Evolutionary conservation across 2,888 invertebrate genomes (phyloP).

Genomic region (Troides helena): DNA sequence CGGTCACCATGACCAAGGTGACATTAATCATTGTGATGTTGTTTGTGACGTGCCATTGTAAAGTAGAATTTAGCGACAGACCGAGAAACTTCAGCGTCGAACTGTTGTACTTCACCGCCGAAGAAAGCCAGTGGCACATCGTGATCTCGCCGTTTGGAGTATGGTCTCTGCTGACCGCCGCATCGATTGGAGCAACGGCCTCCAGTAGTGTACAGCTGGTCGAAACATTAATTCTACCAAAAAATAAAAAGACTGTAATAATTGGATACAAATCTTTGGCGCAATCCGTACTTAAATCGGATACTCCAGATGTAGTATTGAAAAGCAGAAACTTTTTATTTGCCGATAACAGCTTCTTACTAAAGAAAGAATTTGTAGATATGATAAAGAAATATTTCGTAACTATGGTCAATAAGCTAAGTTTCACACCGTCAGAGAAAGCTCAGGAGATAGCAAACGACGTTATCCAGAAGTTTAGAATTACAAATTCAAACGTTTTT

Average conservation of each 20-base stretch:
- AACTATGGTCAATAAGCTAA: constrained; percentile 52
- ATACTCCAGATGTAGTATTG: constrained; percentile 50
- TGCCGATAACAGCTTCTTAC: constrained; percentile 52
- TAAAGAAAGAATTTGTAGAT: constrained; percentile 40
- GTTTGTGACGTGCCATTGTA: constrained; percentile 47
- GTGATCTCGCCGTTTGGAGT: constrained; percentile 69
- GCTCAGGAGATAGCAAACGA: constrained; percentile 53
- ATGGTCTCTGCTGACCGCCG: constrained; percentile 65
- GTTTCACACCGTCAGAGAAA: constrained; percentile 52
- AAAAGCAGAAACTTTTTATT: constrained; percentile 62
- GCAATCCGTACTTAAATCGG: constrained; percentile 45
- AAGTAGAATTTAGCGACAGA: constrained; percentile 57
- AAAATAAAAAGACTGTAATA: constrained; percentile 42
- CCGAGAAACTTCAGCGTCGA: constrained; percentile 64
- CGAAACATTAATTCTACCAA: constrained; percentile 57
- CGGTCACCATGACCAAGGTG: constrained; percentile 10
- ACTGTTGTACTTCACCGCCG: constrained; percentile 56
- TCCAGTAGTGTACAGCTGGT: constrained; percentile 52
- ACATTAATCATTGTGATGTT: neutral
- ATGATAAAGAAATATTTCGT: constrained; percentile 53
- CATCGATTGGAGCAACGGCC: constrained; percentile 59
- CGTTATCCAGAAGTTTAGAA: constrained; percentile 55
- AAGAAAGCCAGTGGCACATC: constrained; percentile 56
- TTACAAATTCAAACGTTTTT: constrained; percentile 56
- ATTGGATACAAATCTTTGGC: constrained; percentile 53